These are phyloP conservation scores for Chlamydotis undulata DNA, from an alignment of 2,113 vertebrate species.

Conservation along the genomic window DNA sequence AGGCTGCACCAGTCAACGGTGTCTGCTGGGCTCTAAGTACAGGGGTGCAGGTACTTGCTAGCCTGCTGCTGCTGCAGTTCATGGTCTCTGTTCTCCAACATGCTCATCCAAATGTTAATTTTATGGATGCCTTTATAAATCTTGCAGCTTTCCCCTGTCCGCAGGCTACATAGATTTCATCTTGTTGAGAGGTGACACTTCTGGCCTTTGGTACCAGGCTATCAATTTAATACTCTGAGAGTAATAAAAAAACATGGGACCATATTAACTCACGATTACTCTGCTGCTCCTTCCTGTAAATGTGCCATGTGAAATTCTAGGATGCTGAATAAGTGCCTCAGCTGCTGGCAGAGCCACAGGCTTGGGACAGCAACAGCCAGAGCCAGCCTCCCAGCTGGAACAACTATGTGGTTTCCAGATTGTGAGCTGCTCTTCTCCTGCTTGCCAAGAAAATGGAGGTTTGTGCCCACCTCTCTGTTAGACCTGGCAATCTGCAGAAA, in stretches of 20 bases:
- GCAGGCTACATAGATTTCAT: constrained; percentile 64
- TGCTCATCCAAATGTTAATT: constrained; percentile 71
- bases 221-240: constrained; percentile 65
- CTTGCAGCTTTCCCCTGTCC: constrained; percentile 40
- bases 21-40: background rate
- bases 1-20: background rate
- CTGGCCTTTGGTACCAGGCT: constrained; percentile 68
- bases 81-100: background rate
- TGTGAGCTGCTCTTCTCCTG: background rate
- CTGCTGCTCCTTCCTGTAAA: background rate
- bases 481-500: background rate
- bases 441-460: background rate
- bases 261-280: background rate
- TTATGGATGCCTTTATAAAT: constrained; percentile 70
- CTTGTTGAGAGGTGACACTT: constrained; percentile 73
- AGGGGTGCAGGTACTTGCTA: background rate
- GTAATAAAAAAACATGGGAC: constrained; percentile 23
- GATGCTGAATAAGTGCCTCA: background rate
- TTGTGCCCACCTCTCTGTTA: background rate
- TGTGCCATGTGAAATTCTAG: background rate
- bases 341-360: background rate
- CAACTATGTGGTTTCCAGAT: background rate
- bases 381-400: background rate
- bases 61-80: background rate
- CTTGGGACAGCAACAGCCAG: background rate